Base-by-base conservation (phyloP, 2,888 invertebrate genomes). In the Clanis bilineata region DNA sequence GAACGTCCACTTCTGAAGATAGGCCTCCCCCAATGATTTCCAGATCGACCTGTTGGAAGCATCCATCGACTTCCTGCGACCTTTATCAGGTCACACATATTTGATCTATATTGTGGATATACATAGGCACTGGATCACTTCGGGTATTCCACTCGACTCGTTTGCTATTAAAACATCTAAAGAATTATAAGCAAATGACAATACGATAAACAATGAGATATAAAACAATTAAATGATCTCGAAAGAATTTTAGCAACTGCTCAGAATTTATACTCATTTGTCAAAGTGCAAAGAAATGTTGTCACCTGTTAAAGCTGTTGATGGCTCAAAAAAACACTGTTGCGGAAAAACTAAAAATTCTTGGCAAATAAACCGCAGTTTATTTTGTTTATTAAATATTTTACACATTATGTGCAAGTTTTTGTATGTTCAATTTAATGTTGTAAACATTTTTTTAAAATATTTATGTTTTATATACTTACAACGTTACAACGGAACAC, bases 301-400 rank as follows among this genome's bases (percentile, higher is more conserved):
- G 79, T 83, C 79, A 70, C 65, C 80, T 69, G 73, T 69, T 71
- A 69, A 68, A 76, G 63, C 63, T 73, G 79, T 69, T 72, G 76
- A 79, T 68, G 70, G 69, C 62, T 74, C 67, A 68, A 70, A 62
- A 73, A 74, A 72, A 64, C 59, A 58, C 59, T 62, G 62, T 58
- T 32, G 47, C 23, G 65, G 65, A 63, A 64, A 70, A 72, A 66
- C 59, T 56, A 15, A 18, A 43, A 71, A 77, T 73, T 83, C 77
- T 84, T 85, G 84, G 80, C 85, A 82, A 74, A 71, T 73, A 62
- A 64, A 60, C 22, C 61, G 62, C 61, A 61, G 58, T 64, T 55
- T 61, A 56, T n/a, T 18, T 41, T 44, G 51, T 56, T 59, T 43
- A 62, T 66, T 56, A 61, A 60, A 60, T 57, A 15, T 58, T 65